A percentile compares a stretch with the other conserved stretches of the same genome.
These are phyloP conservation scores for Adelphocoris suturalis DNA, from an alignment of 2,888 invertebrate species.

Conservation along the genomic window DNA sequence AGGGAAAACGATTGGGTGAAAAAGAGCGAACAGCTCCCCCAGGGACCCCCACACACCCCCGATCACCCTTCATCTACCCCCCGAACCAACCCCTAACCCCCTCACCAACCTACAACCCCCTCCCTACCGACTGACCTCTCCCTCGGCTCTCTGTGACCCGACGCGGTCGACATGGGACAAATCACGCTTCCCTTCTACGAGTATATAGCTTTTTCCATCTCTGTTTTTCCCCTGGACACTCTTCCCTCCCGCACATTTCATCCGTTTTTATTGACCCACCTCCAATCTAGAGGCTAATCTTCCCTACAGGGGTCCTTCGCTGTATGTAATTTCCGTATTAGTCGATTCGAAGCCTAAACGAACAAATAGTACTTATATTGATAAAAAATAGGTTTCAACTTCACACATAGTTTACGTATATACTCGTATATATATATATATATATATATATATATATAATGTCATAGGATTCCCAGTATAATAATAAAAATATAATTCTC, in stretches of 20 bases:
- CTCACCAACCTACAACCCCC: too few relatives aligned
- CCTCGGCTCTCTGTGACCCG: not conserved
- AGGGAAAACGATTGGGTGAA: conserved; percentile 59
- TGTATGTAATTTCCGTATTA: not conserved
- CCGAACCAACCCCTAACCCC: too few relatives aligned
- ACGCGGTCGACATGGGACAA: conserved; percentile 29
- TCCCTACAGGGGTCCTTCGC: not conserved
- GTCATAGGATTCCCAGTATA: too few relatives aligned
- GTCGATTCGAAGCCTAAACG: not conserved
- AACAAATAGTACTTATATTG: not conserved
- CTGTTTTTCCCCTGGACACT: not conserved
- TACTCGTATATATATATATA: too few relatives aligned
- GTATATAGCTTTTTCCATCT: conserved; percentile 44
- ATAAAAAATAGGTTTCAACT: not conserved
- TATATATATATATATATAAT: too few relatives aligned
- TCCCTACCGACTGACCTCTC: not conserved
- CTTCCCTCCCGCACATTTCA: not conserved
- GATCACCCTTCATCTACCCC: not conserved
- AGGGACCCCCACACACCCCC: not conserved
- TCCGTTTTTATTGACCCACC: conserved; percentile 38
- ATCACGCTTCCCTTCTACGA: conserved; percentile 11
- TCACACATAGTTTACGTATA: too few relatives aligned
- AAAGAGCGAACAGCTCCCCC: conserved; percentile 43
- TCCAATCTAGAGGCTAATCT: conserved; percentile 27
- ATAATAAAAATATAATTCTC: too few relatives aligned